A percentile compares a stretch with the other conserved stretches of the same genome.
Evolutionary conservation across 1,140 invertebrate genomes (phyloP).

Genomic region (Harpegnathos saltator): DNA sequence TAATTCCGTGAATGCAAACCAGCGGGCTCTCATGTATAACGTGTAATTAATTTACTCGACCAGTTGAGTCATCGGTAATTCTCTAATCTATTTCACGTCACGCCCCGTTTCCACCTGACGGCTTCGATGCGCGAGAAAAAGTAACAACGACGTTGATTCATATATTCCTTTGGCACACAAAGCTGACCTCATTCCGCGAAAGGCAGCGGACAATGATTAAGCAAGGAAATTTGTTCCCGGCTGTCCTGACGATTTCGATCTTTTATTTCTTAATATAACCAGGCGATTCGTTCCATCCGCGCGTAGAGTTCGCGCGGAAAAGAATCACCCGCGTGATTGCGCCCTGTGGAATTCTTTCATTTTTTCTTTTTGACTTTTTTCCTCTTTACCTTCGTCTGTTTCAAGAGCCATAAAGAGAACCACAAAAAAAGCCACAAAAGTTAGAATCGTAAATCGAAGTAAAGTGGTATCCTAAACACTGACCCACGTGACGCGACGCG

Average conservation of each 20-base stretch:
- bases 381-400: too few relatives aligned
- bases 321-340: constrained; percentile 37
- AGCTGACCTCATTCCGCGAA: constrained; percentile 57
- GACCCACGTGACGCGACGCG: neutral
- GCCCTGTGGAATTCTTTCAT: neutral
- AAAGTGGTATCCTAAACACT: neutral
- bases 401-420: neutral
- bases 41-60: constrained; percentile 41
- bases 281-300: constrained; percentile 24
- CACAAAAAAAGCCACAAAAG: neutral
- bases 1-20: constrained; percentile 11
- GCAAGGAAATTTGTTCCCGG: constrained; percentile 48
- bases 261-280: constrained; percentile 43
- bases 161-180: constrained; percentile 18
- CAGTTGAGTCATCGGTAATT: constrained; percentile 57
- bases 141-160: constrained; percentile 54
- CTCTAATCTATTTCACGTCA: constrained; percentile 33
- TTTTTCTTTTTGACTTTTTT: neutral
- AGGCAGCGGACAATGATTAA: constrained; percentile 61
- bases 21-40: neutral
- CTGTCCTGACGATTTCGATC: constrained; percentile 26
- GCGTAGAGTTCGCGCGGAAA: neutral
- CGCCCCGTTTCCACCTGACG: constrained; percentile 30
- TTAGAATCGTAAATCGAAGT: neutral
- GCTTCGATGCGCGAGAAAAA: constrained; percentile 23